Conservation (phyloP, 1,140 invertebrate species). For the Coenobita brevimanus region DNA sequence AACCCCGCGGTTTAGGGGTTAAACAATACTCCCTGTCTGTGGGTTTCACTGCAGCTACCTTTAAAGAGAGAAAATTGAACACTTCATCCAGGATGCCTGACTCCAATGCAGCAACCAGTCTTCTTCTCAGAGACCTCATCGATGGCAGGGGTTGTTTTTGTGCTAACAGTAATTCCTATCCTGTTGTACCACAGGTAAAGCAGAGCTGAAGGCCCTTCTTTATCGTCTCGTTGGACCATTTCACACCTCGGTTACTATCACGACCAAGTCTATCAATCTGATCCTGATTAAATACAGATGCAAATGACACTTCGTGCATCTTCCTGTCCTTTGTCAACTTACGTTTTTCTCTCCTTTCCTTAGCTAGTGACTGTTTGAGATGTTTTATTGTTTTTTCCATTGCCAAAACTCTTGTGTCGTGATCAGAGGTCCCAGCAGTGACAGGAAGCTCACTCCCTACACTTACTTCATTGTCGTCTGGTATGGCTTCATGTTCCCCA, state of each 20-base stretch:
- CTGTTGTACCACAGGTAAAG: not conserved
- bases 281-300: conserved; percentile 7
- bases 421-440: too few species aligned
- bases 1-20: too few species aligned
- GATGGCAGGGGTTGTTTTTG: conserved; percentile 21
- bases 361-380: not conserved
- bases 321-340: not conserved
- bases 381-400: not conserved
- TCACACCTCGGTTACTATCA: not conserved
- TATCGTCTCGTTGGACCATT: conserved; percentile 24
- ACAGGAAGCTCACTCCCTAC: too few species aligned
- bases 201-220: conserved; percentile 11
- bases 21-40: too few species aligned
- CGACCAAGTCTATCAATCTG: not conserved
- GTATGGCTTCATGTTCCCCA: too few species aligned
- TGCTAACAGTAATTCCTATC: not conserved
- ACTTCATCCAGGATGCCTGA: too few species aligned
- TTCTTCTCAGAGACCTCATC: too few species aligned
- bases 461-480: too few species aligned
- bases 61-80: too few species aligned
- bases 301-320: not conserved
- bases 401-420: not conserved
- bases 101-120: too few species aligned
- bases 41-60: too few species aligned
- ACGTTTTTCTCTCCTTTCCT: not conserved